These are phyloP conservation scores for Lacerta agilis DNA, from an alignment of 2,797 vertebrate genomes.

Conservation along the genomic window DNA sequence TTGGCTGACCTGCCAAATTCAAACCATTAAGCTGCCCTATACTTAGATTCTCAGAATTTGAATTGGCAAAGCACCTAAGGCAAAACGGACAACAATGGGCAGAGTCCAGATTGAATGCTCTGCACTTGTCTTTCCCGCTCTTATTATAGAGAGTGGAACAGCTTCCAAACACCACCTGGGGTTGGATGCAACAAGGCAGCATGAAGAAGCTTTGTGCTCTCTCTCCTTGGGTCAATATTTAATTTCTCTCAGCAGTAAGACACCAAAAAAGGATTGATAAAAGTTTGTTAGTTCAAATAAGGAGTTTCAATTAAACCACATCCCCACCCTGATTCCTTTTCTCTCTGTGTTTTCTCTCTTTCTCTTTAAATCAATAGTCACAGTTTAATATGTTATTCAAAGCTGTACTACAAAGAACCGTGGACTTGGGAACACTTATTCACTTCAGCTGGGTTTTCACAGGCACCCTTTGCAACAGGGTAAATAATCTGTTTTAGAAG, in stretches of 20 bases:
- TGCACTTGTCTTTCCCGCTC: not conserved
- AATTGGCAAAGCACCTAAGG: not conserved
- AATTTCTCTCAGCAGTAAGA: not conserved
- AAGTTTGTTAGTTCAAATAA: constrained; percentile 18
- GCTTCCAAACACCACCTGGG: not conserved
- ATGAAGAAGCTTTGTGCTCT: not conserved
- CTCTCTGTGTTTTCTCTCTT: too few species aligned
- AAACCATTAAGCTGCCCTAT: not conserved
- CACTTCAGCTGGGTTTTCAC: constrained; percentile 5
- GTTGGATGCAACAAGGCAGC: not conserved
- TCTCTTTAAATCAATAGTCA: not conserved
- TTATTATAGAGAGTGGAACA: not conserved
- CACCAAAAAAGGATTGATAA: not conserved
- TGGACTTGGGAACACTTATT: not conserved
- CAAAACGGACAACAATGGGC: not conserved
- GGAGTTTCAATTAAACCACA: not conserved
- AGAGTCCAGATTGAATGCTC: not conserved
- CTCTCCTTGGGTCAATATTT: constrained; percentile 23
- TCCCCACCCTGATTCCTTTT: not conserved
- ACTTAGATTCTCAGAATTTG: constrained; percentile 18
- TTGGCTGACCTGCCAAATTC: not conserved
- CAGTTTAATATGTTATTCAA: not conserved
- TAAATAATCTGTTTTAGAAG: not conserved
- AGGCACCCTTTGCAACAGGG: not conserved
- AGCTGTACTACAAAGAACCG: not conserved